Base-by-base conservation (phyloP, 2,797 vertebrate species). In the Australoheros facetus region DNA sequence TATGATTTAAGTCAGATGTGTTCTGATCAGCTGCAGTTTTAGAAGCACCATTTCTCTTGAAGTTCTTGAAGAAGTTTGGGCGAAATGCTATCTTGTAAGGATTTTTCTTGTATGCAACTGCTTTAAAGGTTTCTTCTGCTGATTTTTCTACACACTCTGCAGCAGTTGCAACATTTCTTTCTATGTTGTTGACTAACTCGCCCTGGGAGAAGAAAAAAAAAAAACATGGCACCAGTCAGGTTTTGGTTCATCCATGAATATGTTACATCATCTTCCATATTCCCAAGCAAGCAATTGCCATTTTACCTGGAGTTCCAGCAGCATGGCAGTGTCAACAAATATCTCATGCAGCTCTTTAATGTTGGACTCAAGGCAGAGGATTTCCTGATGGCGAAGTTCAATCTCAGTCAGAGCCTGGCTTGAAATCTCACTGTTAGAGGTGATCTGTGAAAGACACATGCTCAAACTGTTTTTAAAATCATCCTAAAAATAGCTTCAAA, bases 181-280 rank as follows among this genome's bases (percentile, higher is more conserved):
- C 97, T 66, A 99, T 98, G 94, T 96, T 98, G 94, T 99, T 97
- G 83, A 97, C 93, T 94, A 98, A 94, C 80, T 98, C 97, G 9
- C 98, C 97, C 98, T 99, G 84, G 59, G 75, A 89, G 30, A 66
- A 48, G 16, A 66, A 28, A 30, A 34, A 45, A 42, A 42, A 10
- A 42, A 73, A 71, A 55, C 12, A 62, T 32, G 34, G 17, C 14
- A 70, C 16, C 2, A 53, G 13, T 69, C 54, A 45, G 23, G 12
- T 13, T 55, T 9, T 37, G 3, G 13, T 11, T 42, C 1, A 2
- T 11, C 56, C 5, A 5, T 30, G 12, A 56, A 77, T 45, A 21
- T 2, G 42, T 39, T 19, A 55, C 6, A 34, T 54, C 1, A 1
- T 28, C 0, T 3, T 48, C 4, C 19, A 23, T 1, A 53, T 71